These are phyloP conservation scores for Eurytoma californica DNA, from an alignment of 2,888 invertebrate species.

Conservation along the genomic window DNA sequence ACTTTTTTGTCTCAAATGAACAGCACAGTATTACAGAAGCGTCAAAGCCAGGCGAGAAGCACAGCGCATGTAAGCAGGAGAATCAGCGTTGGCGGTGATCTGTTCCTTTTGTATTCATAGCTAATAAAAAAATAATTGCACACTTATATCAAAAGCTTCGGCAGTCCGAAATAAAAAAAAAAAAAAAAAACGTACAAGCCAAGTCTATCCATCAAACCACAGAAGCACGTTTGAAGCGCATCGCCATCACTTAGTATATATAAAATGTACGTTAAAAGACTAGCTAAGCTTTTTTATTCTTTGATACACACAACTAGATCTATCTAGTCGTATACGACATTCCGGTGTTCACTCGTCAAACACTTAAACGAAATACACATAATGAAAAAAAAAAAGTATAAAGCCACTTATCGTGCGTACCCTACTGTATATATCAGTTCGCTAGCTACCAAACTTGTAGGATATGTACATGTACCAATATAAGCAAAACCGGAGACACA, in stretches of 20 bases:
- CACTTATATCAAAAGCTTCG: constrained; percentile 35
- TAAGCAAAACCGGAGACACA: constrained; percentile 40
- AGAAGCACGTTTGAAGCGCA: constrained; percentile 40
- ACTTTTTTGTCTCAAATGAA: background rate
- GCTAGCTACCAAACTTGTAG: constrained; percentile 7
- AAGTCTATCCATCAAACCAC: constrained; percentile 24
- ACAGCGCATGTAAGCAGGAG: constrained; percentile 41
- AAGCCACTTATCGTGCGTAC: too few relatives aligned
- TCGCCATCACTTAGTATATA: constrained; percentile 1
- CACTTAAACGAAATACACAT: too few relatives aligned
- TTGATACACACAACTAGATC: background rate
- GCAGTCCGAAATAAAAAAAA: constrained; percentile 15
- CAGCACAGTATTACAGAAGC: constrained; percentile 47
- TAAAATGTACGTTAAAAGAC: background rate
- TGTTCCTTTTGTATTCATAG: background rate
- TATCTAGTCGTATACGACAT: background rate
- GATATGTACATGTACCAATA: constrained; percentile 4
- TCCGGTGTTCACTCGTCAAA: too few relatives aligned
- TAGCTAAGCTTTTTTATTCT: background rate
- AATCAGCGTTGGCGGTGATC: constrained; percentile 18
- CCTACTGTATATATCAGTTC: background rate
- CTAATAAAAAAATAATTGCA: constrained; percentile 17
- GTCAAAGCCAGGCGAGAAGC: constrained; percentile 51
- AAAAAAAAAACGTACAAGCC: constrained; percentile 28
- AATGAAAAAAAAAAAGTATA: too few relatives aligned